Percentiles rank a stretch among this genome's conserved stretches.
Conservation (phyloP, 64 coral and sea anemone genomes). For the Actinia equina region DNA sequence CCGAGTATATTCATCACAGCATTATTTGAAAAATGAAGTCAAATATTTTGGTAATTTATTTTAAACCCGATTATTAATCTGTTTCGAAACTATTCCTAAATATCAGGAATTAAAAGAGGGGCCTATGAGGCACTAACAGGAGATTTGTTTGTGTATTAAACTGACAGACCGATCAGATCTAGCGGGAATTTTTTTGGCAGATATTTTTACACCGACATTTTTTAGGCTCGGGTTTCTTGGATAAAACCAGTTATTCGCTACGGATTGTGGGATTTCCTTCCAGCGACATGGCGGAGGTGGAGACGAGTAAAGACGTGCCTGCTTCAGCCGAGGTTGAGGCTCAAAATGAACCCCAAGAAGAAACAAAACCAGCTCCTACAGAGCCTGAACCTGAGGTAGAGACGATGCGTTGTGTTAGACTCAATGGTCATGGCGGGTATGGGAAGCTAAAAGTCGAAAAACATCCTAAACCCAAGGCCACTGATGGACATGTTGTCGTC, state of each 20-base stretch:
- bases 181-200: not conserved
- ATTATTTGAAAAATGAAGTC: not conserved
- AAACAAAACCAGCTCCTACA: not conserved
- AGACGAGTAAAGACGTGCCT: not conserved
- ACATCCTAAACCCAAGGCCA: slow-evolving; percentile 66
- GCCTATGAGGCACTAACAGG: not conserved
- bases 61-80: not conserved
- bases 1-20: not conserved
- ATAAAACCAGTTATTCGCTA: not conserved
- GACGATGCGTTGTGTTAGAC: slow-evolving; percentile 64
- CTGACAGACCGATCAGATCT: not conserved
- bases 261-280: slow-evolving; percentile 23
- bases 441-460: slow-evolving; percentile 83
- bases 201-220: not conserved
- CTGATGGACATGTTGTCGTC: slow-evolving; percentile 69
- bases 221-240: not conserved
- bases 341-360: not conserved
- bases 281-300: slow-evolving; percentile 26
- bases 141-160: not conserved
- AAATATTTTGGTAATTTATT: not conserved
- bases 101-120: not conserved
- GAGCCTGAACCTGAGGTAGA: slow-evolving; percentile 60
- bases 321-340: not conserved
- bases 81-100: not conserved
- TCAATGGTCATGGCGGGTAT: slow-evolving; percentile 75